Evolutionary conservation across 1,140 invertebrate species (phyloP).

Genomic region (Liolophura sinensis): DNA sequence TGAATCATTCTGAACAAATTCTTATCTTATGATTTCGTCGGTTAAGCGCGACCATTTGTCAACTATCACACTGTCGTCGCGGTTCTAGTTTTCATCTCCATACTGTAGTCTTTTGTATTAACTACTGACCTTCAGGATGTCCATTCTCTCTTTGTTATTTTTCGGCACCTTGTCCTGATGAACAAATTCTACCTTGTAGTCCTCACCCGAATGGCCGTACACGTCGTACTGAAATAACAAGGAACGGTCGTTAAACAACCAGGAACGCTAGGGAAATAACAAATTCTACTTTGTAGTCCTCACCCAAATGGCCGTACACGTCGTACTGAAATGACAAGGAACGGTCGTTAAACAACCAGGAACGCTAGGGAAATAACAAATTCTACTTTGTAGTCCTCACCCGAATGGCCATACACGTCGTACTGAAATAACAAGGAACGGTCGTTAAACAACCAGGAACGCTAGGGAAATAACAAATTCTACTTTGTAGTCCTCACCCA

Average conservation of each 20-base stretch:
- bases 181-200: slow-evolving; percentile 74
- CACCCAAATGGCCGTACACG: not conserved
- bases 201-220: slow-evolving; percentile 92
- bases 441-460: too few relatives aligned
- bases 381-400: slow-evolving; percentile 76
- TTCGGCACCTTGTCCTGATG: slow-evolving; percentile 73
- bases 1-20: not conserved
- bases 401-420: slow-evolving; percentile 93
- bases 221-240: slow-evolving; percentile 78
- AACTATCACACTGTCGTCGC: too few relatives aligned
- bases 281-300: not conserved
- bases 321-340: too few relatives aligned
- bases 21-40: not conserved
- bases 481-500: slow-evolving; percentile 82
- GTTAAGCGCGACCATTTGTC: too few relatives aligned
- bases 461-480: slow-evolving; percentile 75
- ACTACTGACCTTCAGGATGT: slow-evolving; percentile 72
- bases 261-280: not conserved
- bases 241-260: not conserved
- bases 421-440: slow-evolving; percentile 64
- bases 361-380: too few relatives aligned
- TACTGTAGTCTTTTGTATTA: too few relatives aligned
- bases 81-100: too few relatives aligned
- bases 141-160: slow-evolving; percentile 85
- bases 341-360: too few relatives aligned